Conservation (phyloP, 2,113 vertebrate species). For the Conger conger region DNA sequence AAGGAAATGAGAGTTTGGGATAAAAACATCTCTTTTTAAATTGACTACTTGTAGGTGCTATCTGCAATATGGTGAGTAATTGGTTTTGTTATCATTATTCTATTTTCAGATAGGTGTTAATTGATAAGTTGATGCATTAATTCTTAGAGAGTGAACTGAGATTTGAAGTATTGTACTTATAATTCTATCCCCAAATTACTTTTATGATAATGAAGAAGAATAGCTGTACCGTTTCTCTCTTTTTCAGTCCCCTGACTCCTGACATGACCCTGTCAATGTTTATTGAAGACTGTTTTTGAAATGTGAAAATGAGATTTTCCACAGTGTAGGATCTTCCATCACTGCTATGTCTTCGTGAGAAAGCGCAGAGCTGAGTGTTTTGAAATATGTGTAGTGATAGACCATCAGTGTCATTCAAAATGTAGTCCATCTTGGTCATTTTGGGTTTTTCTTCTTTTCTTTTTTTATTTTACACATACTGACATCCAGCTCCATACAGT, state of each 20-base stretch:
- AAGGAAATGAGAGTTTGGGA: conserved; percentile 46
- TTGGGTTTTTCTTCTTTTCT: too few species aligned
- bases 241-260: neutral
- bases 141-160: conserved; percentile 45
- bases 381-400: neutral
- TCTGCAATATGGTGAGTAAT: conserved; percentile 60
- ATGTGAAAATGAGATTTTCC: neutral
- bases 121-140: conserved; percentile 63
- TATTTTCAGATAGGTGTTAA: conserved; percentile 57
- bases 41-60: conserved; percentile 61
- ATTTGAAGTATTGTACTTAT: conserved; percentile 42
- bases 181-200: conserved; percentile 53
- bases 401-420: neutral
- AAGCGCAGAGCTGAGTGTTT: neutral
- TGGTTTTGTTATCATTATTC: conserved; percentile 63
- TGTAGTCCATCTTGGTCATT: neutral
- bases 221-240: conserved; percentile 27
- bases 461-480: too few species aligned
- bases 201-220: conserved; percentile 53
- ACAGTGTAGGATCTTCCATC: neutral
- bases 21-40: conserved; percentile 55
- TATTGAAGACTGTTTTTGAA: neutral
- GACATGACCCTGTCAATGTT: neutral
- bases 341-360: neutral
- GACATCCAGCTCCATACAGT: too few species aligned